Conservation (phyloP, 2,797 vertebrate species). For the Garrulus glandarius region DNA sequence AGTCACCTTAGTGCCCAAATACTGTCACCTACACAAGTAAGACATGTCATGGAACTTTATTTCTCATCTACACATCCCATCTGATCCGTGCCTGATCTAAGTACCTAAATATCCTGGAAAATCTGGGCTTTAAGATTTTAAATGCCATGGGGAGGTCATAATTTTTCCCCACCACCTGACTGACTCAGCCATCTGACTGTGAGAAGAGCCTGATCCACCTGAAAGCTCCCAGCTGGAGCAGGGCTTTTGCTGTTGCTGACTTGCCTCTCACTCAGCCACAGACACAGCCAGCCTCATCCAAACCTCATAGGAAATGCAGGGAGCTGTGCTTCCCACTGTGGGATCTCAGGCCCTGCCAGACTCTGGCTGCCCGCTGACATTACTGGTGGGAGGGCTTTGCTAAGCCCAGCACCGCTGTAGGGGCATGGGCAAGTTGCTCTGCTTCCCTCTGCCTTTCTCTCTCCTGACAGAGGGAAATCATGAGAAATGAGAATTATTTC, state of each 20-base stretch:
- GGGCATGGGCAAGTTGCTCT: neutral
- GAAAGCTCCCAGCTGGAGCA: neutral
- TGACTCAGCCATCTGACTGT: rapidly evolving
- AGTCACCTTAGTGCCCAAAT: neutral
- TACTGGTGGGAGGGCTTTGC: neutral
- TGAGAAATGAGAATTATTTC: neutral
- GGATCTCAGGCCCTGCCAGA: neutral
- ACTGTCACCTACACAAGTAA: rapidly evolving
- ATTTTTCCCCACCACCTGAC: neutral
- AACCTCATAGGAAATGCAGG: neutral
- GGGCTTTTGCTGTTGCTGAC: neutral
- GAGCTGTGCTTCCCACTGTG: neutral
- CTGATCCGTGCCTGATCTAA: neutral
- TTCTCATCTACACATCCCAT: neutral
- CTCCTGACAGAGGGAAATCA: neutral
- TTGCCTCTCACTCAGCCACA: rapidly evolving
- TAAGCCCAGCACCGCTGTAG: neutral
- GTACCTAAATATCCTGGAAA: neutral
- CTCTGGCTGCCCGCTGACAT: neutral
- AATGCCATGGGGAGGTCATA: neutral
- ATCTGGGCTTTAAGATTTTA: neutral
- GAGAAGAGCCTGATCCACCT: neutral
- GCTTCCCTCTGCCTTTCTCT: neutral
- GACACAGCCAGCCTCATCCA: neutral
- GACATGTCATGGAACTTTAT: rapidly evolving